phyloP scores from a whole-genome alignment of 2,797 vertebrate species.

The Enteromius afrohamiltoni region DNA sequence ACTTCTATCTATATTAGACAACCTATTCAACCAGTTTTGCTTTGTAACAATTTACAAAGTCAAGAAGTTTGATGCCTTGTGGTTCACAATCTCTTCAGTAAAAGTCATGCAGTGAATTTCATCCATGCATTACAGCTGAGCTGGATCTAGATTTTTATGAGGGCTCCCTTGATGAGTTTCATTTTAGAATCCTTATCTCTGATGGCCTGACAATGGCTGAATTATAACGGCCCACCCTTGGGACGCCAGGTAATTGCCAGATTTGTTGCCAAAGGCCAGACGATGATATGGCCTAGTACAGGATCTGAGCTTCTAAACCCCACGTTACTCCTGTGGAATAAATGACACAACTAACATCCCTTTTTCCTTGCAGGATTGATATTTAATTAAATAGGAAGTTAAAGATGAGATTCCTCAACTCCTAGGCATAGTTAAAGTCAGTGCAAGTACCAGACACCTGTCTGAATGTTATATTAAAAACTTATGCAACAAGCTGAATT shows the following conservation, averaged over 20 bases:
- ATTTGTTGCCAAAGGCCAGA: not conserved
- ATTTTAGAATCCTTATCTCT: not conserved
- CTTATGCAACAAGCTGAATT: not conserved
- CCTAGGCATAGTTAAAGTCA: not conserved
- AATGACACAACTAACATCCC: not conserved
- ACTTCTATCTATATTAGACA: too few relatives aligned
- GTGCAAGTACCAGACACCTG: not conserved
- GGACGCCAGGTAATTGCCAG: not conserved
- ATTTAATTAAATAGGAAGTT: not conserved
- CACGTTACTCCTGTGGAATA: not conserved
- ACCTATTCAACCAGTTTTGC: not conserved
- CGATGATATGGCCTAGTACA: slow-evolving; percentile 11
- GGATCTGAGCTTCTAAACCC: not conserved
- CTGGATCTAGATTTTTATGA: not conserved
- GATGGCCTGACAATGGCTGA: not conserved
- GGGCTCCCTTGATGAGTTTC: not conserved
- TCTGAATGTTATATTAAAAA: not conserved
- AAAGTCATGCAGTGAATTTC: not conserved
- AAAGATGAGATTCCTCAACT: not conserved
- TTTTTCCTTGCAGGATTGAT: not conserved
- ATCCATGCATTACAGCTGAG: not conserved
- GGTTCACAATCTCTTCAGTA: not conserved
- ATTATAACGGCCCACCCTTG: not conserved
- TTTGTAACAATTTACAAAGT: not conserved
- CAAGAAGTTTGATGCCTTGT: not conserved